These are phyloP conservation scores for Adelosebastes latens DNA, from an alignment of 2,797 vertebrate species.

Conservation along the genomic window DNA sequence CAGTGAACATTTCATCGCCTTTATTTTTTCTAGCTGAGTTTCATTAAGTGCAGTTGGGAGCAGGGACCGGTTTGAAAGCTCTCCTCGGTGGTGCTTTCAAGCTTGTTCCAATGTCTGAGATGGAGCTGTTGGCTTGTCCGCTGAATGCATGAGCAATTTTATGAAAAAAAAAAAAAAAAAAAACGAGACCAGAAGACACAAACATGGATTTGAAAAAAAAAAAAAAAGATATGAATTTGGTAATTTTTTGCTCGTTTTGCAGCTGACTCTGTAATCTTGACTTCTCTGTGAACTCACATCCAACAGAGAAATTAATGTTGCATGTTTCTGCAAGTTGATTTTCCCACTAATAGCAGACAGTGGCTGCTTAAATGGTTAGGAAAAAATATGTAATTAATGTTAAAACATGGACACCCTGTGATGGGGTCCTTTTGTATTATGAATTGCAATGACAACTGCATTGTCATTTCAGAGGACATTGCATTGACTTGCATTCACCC, in stretches of 20 bases:
- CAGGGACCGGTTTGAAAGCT: neutral
- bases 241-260: neutral
- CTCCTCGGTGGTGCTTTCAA: neutral
- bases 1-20: slow-evolving; percentile 8
- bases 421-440: neutral
- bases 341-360: neutral
- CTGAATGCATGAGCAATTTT: neutral
- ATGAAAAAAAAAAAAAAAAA: neutral
- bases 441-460: no score
- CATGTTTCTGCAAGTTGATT: neutral
- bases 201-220: neutral
- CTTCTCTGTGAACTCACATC: neutral
- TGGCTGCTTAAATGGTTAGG: neutral
- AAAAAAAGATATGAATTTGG: neutral
- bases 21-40: neutral
- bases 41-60: slow-evolving; percentile 11
- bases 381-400: neutral
- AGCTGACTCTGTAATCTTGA: neutral
- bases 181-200: neutral
- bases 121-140: neutral
- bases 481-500: neutral
- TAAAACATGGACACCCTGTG: neutral
- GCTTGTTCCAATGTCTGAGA: neutral
- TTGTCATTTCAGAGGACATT: neutral
- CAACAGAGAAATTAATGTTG: neutral